Evolutionary conservation across 2,113 vertebrate species (phyloP).

Genomic region (Leptodactylus fuscus): DNA sequence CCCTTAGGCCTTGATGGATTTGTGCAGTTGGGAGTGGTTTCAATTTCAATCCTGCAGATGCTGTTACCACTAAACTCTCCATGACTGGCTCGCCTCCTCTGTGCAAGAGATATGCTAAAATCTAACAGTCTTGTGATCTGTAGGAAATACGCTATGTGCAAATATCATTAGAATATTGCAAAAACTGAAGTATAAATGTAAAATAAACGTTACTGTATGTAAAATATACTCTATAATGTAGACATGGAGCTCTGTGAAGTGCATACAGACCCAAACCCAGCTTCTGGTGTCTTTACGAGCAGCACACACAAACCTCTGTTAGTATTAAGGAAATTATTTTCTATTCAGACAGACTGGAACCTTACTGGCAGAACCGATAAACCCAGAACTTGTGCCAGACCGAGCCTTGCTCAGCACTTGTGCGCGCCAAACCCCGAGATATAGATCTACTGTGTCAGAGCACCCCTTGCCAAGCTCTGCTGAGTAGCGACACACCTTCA

Average conservation of each 20-base stretch:
- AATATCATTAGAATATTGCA: background rate
- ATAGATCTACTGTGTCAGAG: background rate
- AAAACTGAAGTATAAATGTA: no score
- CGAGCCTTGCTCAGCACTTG: background rate
- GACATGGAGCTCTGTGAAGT: background rate
- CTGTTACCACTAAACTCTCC: background rate
- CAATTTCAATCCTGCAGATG: background rate
- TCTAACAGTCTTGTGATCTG: background rate
- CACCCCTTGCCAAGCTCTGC: background rate
- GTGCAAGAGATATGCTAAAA: background rate
- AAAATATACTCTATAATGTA: no score
- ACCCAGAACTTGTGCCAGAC: background rate
- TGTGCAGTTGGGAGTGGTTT: conserved; percentile 36
- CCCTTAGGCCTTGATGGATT: conserved; percentile 38
- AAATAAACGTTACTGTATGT: no score
- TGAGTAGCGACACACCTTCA: background rate
- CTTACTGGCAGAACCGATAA: background rate
- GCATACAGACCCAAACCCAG: background rate
- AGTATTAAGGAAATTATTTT: background rate
- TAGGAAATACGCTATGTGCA: background rate
- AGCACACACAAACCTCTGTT: background rate
- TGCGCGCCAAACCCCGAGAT: background rate
- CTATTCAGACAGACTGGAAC: background rate
- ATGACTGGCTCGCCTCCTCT: background rate
- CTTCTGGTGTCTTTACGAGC: background rate